Conservation (phyloP, 2,797 vertebrate genomes). For the Anas bahamensis region DNA sequence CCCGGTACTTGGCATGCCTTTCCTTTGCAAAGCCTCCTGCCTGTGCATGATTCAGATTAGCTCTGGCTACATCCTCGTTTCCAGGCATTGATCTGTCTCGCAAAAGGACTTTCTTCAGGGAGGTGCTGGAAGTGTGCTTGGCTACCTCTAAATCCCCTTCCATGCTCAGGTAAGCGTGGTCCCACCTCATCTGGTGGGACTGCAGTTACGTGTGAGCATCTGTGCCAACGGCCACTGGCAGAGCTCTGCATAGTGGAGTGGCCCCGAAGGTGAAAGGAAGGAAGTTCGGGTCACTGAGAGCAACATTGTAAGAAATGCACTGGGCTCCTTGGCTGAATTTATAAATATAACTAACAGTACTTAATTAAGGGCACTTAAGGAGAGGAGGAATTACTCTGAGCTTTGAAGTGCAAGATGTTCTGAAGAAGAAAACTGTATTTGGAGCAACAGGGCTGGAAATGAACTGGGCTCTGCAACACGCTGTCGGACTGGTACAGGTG, state of each 20-base stretch:
- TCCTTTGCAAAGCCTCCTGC: constrained; percentile 3
- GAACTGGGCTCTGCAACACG: background rate
- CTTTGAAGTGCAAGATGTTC: background rate
- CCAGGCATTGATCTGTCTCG: background rate
- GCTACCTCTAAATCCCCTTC: background rate
- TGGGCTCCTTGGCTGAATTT: background rate
- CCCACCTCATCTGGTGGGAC: fast-evolving
- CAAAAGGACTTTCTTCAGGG: background rate
- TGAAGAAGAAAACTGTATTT: background rate
- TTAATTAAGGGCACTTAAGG: background rate
- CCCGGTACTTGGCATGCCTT: background rate
- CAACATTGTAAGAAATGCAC: background rate
- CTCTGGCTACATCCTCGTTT: background rate
- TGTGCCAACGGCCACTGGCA: background rate
- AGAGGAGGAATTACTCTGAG: background rate
- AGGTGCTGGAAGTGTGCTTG: background rate
- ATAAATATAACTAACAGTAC: background rate
- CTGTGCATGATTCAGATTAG: background rate
- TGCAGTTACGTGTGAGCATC: background rate
- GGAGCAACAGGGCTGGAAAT: background rate
- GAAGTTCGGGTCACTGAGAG: background rate
- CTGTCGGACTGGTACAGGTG: background rate
- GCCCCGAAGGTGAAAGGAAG: background rate
- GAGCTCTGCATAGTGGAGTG: background rate
- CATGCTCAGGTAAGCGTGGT: fast-evolving